Percentiles rank a stretch among this genome's conserved stretches.
These are phyloP conservation scores for Danaus chrysippus DNA, from an alignment of 2,888 invertebrate species.

Conservation along the genomic window DNA sequence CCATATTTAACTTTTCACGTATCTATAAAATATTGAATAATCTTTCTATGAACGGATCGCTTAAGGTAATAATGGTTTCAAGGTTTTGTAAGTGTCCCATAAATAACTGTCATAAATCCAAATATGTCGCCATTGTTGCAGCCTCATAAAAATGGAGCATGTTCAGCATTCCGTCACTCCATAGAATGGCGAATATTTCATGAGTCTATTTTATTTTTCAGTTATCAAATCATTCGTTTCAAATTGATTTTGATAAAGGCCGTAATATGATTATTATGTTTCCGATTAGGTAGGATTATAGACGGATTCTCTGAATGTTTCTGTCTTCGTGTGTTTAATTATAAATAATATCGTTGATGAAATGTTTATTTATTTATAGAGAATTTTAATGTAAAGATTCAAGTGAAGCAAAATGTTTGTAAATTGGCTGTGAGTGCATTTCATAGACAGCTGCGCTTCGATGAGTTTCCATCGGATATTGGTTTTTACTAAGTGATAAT, in stretches of 20 bases:
- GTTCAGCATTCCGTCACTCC: neutral
- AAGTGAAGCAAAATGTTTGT: neutral
- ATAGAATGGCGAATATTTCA: too few relatives aligned
- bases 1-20: neutral
- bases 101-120: slow-evolving; percentile 34
- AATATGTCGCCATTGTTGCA: slow-evolving; percentile 31
- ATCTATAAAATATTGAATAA: slow-evolving; percentile 5
- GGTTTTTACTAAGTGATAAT: neutral
- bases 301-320: too few relatives aligned
- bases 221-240: too few relatives aligned
- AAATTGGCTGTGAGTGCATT: neutral
- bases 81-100: slow-evolving; percentile 31
- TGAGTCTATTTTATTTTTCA: too few relatives aligned
- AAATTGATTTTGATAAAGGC: too few relatives aligned
- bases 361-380: too few relatives aligned
- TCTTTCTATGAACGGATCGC: slow-evolving; percentile 12
- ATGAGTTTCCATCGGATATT: neutral
- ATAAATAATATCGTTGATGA: too few relatives aligned
- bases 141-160: slow-evolving; percentile 24
- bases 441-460: neutral
- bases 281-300: too few relatives aligned
- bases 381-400: neutral
- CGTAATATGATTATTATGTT: too few relatives aligned
- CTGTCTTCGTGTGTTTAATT: too few relatives aligned
- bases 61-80: slow-evolving; percentile 22